Percentiles rank a stretch among this genome's conserved stretches.
Evolutionary conservation across 2,113 vertebrate genomes (phyloP).

Genomic region (Pongo abelii): DNA sequence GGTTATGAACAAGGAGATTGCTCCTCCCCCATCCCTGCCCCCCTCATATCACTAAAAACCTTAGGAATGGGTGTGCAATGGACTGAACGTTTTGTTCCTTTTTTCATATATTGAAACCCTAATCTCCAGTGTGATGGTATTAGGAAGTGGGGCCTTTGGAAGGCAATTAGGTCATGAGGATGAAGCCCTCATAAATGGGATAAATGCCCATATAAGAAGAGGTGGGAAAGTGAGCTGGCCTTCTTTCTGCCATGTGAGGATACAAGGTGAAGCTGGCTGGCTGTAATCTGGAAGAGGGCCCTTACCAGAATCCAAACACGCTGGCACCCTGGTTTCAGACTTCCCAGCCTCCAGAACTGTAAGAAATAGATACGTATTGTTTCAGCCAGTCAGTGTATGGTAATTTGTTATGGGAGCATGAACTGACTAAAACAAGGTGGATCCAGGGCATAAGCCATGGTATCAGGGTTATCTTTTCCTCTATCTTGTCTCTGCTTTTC

Average conservation of each 20-base stretch:
- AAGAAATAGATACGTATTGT: too few relatives aligned
- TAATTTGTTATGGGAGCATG: not conserved
- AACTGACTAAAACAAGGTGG: not conserved
- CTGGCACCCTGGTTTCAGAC: too few relatives aligned
- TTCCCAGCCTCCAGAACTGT: not conserved
- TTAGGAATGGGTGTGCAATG: not conserved
- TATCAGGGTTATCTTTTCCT: not conserved
- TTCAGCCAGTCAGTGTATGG: not conserved
- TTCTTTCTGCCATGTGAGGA: not conserved
- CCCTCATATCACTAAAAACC: not conserved
- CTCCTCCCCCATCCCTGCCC: not conserved
- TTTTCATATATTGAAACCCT: not conserved
- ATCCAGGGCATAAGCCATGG: not conserved
- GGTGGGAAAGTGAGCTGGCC: too few relatives aligned
- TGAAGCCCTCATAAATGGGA: not conserved
- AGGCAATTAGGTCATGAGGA: not conserved
- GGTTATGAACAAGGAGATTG: not conserved
- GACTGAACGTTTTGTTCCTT: not conserved
- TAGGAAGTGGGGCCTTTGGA: not conserved
- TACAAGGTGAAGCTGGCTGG: not conserved
- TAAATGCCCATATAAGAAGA: not conserved
- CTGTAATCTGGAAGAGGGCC: not conserved
- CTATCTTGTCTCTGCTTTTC: not conserved
- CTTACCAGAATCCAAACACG: fast-evolving
- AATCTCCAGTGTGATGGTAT: not conserved